phyloP scores from a whole-genome alignment of 2,888 invertebrate genomes.

The Spisula solida region DNA sequence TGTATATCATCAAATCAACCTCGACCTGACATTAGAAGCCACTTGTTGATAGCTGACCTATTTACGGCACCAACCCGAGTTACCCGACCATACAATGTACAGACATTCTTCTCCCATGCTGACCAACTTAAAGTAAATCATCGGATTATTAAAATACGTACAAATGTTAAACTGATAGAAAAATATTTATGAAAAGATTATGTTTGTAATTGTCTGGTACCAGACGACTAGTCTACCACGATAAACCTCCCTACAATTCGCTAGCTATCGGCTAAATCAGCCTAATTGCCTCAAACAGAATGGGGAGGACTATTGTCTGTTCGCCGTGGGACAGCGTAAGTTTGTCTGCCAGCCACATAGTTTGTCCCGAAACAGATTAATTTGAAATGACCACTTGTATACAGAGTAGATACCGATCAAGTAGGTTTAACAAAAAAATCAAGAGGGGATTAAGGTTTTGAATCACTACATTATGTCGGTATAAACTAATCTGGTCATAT shows the following conservation, averaged over 20 bases:
- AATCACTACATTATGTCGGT: conserved; percentile 36
- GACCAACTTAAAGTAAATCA: neutral
- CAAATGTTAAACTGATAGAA: neutral
- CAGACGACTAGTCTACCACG: conserved; percentile 41
- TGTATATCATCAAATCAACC: no score
- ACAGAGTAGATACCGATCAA: conserved; percentile 62
- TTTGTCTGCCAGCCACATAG: conserved; percentile 17
- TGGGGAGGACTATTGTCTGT: conserved; percentile 24
- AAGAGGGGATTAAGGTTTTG: conserved; percentile 56
- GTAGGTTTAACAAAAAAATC: conserved; percentile 50
- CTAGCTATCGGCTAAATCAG: conserved; percentile 25
- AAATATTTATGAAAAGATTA: conserved; percentile 24
- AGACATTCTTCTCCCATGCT: no score
- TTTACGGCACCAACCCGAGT: no score
- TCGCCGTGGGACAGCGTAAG: neutral
- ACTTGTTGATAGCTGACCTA: no score
- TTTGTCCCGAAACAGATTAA: conserved; percentile 25
- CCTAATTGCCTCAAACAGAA: conserved; percentile 19
- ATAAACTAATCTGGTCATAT: conserved; percentile 50
- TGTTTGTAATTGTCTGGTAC: conserved; percentile 27
- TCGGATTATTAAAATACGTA: neutral
- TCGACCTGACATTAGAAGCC: no score
- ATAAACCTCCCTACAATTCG: neutral
- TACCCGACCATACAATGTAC: no score
- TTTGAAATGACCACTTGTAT: conserved; percentile 37